Conservation (phyloP, 2,888 invertebrate species). For the Tromatobia lineatoria region DNA sequence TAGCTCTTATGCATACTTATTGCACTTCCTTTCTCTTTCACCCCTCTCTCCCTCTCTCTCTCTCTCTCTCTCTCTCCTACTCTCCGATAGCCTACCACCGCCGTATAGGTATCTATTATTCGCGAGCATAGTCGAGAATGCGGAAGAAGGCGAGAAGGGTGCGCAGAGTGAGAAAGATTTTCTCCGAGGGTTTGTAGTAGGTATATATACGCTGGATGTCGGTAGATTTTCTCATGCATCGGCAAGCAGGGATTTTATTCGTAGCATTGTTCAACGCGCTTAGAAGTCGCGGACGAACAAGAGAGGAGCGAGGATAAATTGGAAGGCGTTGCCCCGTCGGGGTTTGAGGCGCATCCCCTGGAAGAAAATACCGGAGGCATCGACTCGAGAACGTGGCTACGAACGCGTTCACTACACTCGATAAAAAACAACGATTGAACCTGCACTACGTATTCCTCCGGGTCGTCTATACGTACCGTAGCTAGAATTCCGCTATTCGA, state of each 20-base stretch:
- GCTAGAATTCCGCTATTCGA: conserved; percentile 22
- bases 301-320: conserved; percentile 59
- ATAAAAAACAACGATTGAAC: conserved; percentile 17
- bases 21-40: background rate
- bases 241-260: conserved; percentile 54
- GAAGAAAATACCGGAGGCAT: conserved; percentile 57
- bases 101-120: conserved; percentile 9
- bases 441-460: conserved; percentile 9
- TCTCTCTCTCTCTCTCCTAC: background rate
- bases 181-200: conserved; percentile 2
- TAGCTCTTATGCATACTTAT: conserved; percentile 12
- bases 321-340: conserved; percentile 61
- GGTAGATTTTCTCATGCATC: conserved; percentile 63
- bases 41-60: background rate
- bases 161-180: conserved; percentile 13
- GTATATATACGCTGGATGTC: conserved; percentile 24
- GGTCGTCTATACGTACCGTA: conserved; percentile 1
- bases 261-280: conserved; percentile 65
- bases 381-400: conserved; percentile 22
- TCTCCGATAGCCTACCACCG: background rate
- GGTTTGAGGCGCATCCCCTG: conserved; percentile 46
- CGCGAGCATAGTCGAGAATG: background rate
- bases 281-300: conserved; percentile 55
- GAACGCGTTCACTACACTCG: background rate
- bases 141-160: conserved; percentile 9